Evolutionary conservation across 2,113 vertebrate genomes (phyloP).

Genomic region (Alouatta palliata): DNA sequence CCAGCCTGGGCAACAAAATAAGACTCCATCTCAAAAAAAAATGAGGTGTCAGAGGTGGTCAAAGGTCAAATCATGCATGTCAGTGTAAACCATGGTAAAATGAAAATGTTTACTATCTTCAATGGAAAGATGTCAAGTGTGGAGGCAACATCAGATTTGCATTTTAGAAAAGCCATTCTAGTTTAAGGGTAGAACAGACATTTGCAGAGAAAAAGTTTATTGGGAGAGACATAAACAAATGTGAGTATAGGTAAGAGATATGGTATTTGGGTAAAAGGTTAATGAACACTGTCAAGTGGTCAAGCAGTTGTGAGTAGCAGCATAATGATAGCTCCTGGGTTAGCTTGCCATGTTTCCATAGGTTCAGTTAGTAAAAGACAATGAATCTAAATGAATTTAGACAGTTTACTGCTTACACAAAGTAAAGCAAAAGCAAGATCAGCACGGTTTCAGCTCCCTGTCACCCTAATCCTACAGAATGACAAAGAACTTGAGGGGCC

Average conservation of each 20-base stretch:
- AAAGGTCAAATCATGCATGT: neutral
- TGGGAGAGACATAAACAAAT: neutral
- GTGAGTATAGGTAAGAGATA: neutral
- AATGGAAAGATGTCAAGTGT: neutral
- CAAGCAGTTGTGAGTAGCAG: neutral
- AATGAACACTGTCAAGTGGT: neutral
- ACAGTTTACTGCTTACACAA: neutral
- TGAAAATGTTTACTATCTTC: neutral
- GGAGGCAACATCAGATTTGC: neutral
- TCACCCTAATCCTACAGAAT: neutral
- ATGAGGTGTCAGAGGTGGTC: neutral
- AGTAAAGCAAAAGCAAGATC: neutral
- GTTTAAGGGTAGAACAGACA: neutral
- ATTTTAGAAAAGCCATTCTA: constrained; percentile 3
- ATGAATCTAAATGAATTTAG: neutral
- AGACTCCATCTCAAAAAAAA: neutral
- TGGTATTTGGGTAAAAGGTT: neutral
- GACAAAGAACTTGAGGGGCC: neutral
- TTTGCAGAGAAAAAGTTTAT: neutral
- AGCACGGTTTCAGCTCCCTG: neutral
- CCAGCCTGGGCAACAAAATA: too few species aligned
- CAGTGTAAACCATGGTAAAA: neutral
- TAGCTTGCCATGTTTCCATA: neutral
- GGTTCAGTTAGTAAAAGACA: neutral
- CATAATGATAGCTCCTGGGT: neutral